Conservation (phyloP, 1,140 invertebrate genomes). For the Drosophila erecta region DNA sequence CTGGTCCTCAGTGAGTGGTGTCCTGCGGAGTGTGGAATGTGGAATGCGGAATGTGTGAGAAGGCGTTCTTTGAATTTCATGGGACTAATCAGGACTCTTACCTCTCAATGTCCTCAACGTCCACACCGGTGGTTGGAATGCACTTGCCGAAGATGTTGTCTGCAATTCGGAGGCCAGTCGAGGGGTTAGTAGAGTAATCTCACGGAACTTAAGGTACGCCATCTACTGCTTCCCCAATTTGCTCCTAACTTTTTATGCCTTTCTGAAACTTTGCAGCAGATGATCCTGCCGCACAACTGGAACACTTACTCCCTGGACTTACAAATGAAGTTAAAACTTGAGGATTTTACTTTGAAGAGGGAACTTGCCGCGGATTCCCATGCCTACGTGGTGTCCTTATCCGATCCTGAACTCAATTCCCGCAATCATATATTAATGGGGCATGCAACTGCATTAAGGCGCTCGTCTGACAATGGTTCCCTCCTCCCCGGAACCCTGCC, state of each 20-base stretch:
- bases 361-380: too few relatives aligned
- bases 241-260: neutral
- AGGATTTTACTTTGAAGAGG: too few relatives aligned
- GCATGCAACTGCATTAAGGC: slow-evolving; percentile 63
- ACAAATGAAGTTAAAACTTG: neutral
- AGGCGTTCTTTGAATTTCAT: neutral
- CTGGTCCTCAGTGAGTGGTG: slow-evolving; percentile 82
- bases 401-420: neutral
- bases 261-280: slow-evolving; percentile 7
- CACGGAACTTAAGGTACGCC: neutral
- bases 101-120: slow-evolving; percentile 87
- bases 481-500: neutral
- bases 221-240: slow-evolving; percentile 4
- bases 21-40: slow-evolving; percentile 30
- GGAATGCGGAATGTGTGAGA: neutral
- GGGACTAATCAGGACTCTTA: slow-evolving; percentile 68
- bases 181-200: neutral
- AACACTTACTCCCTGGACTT: too few relatives aligned
- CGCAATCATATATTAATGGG: slow-evolving; percentile 47
- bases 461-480: slow-evolving; percentile 45
- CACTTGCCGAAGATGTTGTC: slow-evolving; percentile 94
- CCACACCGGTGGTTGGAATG: slow-evolving; percentile 87
- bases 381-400: neutral
- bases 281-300: neutral
- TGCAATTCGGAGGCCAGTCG: slow-evolving; percentile 84